These are phyloP conservation scores for Hipposideros larvatus DNA, from an alignment of 2,797 vertebrate genomes.

Conservation along the genomic window DNA sequence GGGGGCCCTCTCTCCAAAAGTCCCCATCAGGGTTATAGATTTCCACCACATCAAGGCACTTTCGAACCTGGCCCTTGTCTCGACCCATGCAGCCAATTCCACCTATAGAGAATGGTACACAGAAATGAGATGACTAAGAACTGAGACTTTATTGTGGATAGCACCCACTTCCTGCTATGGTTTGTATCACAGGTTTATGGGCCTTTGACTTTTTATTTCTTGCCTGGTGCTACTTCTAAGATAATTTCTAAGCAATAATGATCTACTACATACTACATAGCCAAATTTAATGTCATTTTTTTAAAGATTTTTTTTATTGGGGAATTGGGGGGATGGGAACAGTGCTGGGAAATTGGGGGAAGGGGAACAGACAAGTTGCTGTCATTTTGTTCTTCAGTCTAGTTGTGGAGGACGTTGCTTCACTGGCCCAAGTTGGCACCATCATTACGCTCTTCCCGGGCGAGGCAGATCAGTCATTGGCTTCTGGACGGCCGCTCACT, in stretches of 20 bases:
- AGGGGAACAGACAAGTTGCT: too few species aligned
- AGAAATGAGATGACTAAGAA: conserved; percentile 18
- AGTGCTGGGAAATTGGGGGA: too few species aligned
- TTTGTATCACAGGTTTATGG: neutral
- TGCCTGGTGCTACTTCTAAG: conserved; percentile 26
- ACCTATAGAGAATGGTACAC: conserved; percentile 87
- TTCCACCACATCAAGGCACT: conserved; percentile 95
- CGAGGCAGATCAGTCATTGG: too few species aligned
- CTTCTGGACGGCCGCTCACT: too few species aligned
- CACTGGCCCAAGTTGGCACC: too few species aligned
- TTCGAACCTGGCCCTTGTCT: conserved; percentile 95
- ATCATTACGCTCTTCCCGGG: too few species aligned
- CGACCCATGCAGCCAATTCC: conserved; percentile 96
- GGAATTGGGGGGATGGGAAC: too few species aligned
- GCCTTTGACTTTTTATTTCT: conserved; percentile 40
- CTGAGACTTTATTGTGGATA: neutral
- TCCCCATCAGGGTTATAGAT: conserved; percentile 97
- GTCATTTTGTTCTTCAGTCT: too few species aligned
- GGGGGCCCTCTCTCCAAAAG: conserved; percentile 95
- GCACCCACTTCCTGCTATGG: accelerated
- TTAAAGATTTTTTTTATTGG: too few species aligned
- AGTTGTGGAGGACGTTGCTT: too few species aligned
- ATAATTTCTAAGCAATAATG: conserved; percentile 41
- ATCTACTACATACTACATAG: neutral
- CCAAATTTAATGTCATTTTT: neutral